Evolutionary conservation across 2,888 invertebrate species (phyloP).

Genomic region (Ormyrus thymus): DNA sequence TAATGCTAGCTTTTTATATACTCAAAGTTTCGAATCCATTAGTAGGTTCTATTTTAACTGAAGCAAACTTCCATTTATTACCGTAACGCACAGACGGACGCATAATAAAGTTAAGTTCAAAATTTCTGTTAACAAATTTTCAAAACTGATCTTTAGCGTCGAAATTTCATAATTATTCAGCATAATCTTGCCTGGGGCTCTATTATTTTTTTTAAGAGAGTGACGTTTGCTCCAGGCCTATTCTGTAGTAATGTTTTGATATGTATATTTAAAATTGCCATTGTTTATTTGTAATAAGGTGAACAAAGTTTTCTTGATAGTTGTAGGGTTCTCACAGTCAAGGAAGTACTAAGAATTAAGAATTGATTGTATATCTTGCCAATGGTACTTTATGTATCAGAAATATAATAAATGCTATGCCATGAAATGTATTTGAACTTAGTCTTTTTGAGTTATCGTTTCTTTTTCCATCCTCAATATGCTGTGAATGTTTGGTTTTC

Average conservation of each 20-base stretch:
- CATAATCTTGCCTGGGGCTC: constrained; percentile 47
- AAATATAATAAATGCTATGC: constrained; percentile 68
- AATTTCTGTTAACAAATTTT: constrained; percentile 11
- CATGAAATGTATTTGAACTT: constrained; percentile 53
- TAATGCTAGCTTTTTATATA: constrained; percentile 52
- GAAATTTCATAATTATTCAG: constrained; percentile 24
- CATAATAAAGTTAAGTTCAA: constrained; percentile 6
- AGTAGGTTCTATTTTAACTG: constrained; percentile 25
- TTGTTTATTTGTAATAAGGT: constrained; percentile 56
- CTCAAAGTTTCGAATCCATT: constrained; percentile 31
- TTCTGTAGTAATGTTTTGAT: constrained; percentile 66
- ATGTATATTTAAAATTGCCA: constrained; percentile 50
- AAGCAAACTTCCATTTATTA: constrained; percentile 40
- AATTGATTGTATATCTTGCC: constrained; percentile 72
- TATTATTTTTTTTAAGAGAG: constrained; percentile 36
- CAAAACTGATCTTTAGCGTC: neutral
- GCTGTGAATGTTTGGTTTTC: constrained; percentile 28
- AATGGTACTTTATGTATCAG: constrained; percentile 61
- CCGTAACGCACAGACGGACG: constrained; percentile 31
- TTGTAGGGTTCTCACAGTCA: constrained; percentile 45
- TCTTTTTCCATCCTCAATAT: constrained; percentile 35
- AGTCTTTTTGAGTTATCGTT: constrained; percentile 50
- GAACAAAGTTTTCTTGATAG: constrained; percentile 33
- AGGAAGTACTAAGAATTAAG: constrained; percentile 60
- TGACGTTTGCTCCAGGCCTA: constrained; percentile 69